Base-by-base conservation (phyloP, 1,140 invertebrate genomes). In the Monochamus saltuarius region DNA sequence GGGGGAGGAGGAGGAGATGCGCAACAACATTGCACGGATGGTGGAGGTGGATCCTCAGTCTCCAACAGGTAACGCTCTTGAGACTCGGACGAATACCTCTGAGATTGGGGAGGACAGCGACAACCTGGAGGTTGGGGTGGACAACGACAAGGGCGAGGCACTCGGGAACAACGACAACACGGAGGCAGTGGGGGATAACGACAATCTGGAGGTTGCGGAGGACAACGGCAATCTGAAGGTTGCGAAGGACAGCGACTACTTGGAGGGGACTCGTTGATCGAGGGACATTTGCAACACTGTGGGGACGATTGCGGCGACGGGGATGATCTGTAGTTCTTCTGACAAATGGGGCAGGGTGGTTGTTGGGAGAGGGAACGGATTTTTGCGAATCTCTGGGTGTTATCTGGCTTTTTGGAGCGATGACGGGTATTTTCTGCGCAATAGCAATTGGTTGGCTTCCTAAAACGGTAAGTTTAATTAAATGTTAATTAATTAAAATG, bases 71-170 rank as follows among this genome's bases (percentile, higher is more conserved):
- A 29, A 3, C 22, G 22, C 6, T 29, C 22, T 29, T 29, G 22
- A 29, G 22, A 29, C 22, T 3, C 2, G 2, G 22, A 29, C 22
- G 22, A 29, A 6, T 29, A 29, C 22, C 22, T 6, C 22, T 29
- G 22, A 29, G 22, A 6, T 29, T 57, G 57, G n/a, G 56, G 43
- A 16, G 59, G 50, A 35, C 62, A 57, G 51, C 37, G 51, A 58
- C 66, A 65, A 51, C 38, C 54, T 16, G 64, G 52, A 2, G 65
- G 53, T 13, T 39, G 2, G 7, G 13, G 11, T 16, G 13, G 22
- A 43, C 59, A 57, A 16, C 62, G 61, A 37, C 51, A 64, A 1
- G 61, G 39, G 22, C n/a, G 42, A 62, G 16, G 55, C 39, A 7
- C 13, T 49, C 38, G 36, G 17, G 40, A 38, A 22, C 36, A 17